Percentiles rank a stretch among this genome's conserved stretches.
These are phyloP conservation scores for Rhabdophis nuchalis DNA, from an alignment of 2,797 vertebrate species.

Conservation along the genomic window DNA sequence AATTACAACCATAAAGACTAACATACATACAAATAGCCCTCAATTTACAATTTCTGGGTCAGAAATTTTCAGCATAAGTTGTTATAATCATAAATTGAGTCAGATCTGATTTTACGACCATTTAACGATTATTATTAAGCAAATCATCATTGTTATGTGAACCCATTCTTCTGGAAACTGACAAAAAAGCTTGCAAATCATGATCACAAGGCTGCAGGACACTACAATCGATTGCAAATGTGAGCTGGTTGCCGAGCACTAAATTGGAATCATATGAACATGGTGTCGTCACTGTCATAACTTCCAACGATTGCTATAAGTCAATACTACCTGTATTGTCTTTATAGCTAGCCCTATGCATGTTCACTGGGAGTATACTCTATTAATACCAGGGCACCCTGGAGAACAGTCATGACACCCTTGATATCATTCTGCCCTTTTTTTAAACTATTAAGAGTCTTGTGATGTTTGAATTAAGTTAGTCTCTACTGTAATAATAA, in stretches of 20 bases:
- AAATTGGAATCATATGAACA: not conserved
- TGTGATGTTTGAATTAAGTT: not conserved
- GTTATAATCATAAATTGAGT: not conserved
- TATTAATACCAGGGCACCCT: not conserved
- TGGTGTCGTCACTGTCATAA: not conserved
- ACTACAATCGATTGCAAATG: not conserved
- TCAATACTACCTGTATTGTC: not conserved
- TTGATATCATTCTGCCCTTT: not conserved
- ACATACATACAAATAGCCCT: not conserved
- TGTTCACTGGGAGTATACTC: not conserved
- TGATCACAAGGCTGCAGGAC: not conserved
- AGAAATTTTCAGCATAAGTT: not conserved
- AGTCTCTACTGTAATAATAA: not conserved
- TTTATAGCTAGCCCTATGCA: not conserved
- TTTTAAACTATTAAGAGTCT: not conserved
- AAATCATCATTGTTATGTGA: not conserved
- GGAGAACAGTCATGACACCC: not conserved
- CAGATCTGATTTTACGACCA: not conserved
- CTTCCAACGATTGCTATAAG: not conserved
- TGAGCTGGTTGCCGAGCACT: not conserved
- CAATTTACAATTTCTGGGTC: not conserved
- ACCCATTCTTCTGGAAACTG: not conserved
- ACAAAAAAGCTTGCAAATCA: not conserved
- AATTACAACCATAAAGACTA: not conserved
- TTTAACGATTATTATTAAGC: not conserved